Base-by-base conservation (phyloP, 2,888 invertebrate species). In the Agrochola lota region DNA sequence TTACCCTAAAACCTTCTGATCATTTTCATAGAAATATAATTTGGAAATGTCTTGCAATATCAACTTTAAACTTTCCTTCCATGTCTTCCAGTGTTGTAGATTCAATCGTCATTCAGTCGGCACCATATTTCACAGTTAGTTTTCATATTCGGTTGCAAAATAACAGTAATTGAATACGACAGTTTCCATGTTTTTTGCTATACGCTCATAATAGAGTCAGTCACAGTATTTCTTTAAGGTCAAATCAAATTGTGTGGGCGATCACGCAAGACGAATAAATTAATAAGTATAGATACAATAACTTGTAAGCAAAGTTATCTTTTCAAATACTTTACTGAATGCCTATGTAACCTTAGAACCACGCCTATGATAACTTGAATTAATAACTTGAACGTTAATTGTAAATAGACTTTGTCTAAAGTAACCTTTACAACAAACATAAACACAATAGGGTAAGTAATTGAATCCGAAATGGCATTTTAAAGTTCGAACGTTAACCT, bases 1-100 rank as follows among this genome's bases (percentile, higher is more conserved):
- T 79, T 78, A 83, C 71, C 72, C 73, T 85, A 84, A 86, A 88
- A 88, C 91, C 89, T 91, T 87, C 88, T 89, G 87, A 90, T 85
- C 86, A 90, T 90, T 90, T 88, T 80, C 84, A 82, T 63, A 81
- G 77, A 83, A 87, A 89, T 77, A 87, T 83, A 75, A 83, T 91
- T 90, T 89, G 85, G 85, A 88, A 91, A 91, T 75, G 60, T 73
- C 72, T 84, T 83, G 75, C 63, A 62, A 83, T 78, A 85, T 77
- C 26, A 17, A 66, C 43, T 46, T 74, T 70, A n/a, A 71, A 77
- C 55, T 78, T 80, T 80, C 59, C 59, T 59, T 70, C 11, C 9
- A 52, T 64, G 78, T 52, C 55, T 59, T 70, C 8, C 4, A 43
- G 57, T 68, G 30, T 52, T 66, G 43, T 73, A 59, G 11, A 67